These are phyloP conservation scores for Sylvietta virens DNA, from an alignment of 2,113 vertebrate genomes.

Conservation along the genomic window DNA sequence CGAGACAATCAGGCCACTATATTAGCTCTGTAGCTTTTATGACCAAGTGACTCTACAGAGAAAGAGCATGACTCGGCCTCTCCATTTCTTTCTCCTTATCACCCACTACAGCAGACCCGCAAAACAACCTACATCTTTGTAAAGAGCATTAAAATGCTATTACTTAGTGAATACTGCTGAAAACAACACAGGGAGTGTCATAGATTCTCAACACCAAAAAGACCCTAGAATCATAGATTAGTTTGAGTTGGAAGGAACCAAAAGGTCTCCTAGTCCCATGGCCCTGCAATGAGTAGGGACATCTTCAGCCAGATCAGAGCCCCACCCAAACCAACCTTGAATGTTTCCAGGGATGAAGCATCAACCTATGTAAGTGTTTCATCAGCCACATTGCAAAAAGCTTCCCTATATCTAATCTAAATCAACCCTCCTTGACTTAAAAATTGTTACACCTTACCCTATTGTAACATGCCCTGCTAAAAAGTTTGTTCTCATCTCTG, in stretches of 20 bases:
- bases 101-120: neutral
- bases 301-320: neutral
- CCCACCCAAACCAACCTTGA: neutral
- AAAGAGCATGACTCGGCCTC: neutral
- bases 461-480: accelerated
- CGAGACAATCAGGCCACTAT: neutral
- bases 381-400: neutral
- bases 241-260: neutral
- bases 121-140: neutral
- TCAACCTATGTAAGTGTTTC: neutral
- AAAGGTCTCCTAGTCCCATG: neutral
- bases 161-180: neutral
- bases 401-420: neutral
- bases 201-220: neutral
- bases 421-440: neutral
- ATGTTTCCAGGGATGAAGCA: neutral
- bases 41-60: neutral
- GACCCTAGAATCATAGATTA: neutral
- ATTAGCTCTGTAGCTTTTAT: neutral
- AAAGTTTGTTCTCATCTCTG: neutral
- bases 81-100: neutral
- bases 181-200: neutral
- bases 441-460: accelerated
- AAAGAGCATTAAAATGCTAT: neutral
- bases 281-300: neutral